Base-by-base conservation (phyloP, 2,113 vertebrate genomes). In the Podarcis cretensis region DNA sequence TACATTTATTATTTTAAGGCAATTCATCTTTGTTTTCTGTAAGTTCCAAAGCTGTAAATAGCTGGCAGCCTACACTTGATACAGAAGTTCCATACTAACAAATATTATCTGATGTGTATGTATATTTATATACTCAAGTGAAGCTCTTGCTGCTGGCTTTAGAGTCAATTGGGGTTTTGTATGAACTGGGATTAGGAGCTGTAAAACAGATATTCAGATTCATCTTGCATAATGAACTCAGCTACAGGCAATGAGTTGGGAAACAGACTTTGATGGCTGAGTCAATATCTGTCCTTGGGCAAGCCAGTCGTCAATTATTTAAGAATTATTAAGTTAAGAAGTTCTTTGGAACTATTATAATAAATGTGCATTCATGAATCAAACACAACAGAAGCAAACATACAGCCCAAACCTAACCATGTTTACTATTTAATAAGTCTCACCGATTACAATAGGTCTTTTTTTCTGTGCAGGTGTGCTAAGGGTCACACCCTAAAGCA, bases 281-380 rank as follows among this genome's bases (percentile, higher is more conserved):
- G 84, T 85, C 71, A 85, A 85, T 65, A 85, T 76, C 54, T 76
- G 21, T 85, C 69, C n/a, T 85, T 85, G 83, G 18, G n/a, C 83
- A 75, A 83, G 83, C 75, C n/a, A 59, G 48, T 57, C 69, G 59
- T 75, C 83, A 85, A 75, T 85, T 85, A 83, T 83, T 83, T 83
- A 83, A 66, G 65, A 83, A 48, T 83, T 83, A 75, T 85, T 85
- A 75, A 32, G 48, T 59, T 84, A 74, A 30, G 40, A 84, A 84
- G 43, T 25, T 25, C 69, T 83, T 85, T 85, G 71, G 75, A 85
- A 75, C 2, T 59, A 1, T 59, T 85, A n/a, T 59, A 74, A 75
- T n/a, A 85, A 85, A 75, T 35, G 21, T 37, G 23, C 20, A 75
- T 59, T 75, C 69, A 43, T 23, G 40, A 68, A 12, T 43, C 82